Base-by-base conservation (phyloP, 1,140 invertebrate genomes). In the Bombus difficillimus region DNA sequence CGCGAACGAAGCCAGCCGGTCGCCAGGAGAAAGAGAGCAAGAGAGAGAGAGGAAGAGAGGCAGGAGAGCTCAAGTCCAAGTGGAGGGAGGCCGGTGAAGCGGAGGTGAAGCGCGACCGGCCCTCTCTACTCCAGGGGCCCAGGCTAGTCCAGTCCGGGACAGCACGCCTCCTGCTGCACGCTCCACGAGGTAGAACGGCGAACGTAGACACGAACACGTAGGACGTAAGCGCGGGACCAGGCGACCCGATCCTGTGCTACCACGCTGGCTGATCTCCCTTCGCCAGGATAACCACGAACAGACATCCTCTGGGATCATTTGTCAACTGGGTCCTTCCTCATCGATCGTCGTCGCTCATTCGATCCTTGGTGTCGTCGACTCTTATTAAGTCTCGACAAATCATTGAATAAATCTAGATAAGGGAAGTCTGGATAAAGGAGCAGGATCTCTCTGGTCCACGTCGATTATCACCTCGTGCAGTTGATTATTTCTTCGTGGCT, bases 81-180 rank as follows among this genome's bases (percentile, higher is more conserved):
- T 90, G 89, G 91, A 87, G 91, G 91, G 91, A 90, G 92, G 76
- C 86, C 91, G 90, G 90, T 82, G 90, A 93, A 94, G 92, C 93
- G 94, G 94, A 94, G 94, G 92, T 94, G 94, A 94, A 94, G 93
- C 94, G 94, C 93, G 94, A 94, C 94, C 94, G 94, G 94, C 94
- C 94, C 94, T 95, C 94, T 93, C 93, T 93, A 93, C 88, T 90
- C 91, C 90, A 91, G 93, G 92, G 93, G 92, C 93, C 92, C 92
- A 90, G 92, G 91, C 92, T 94, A 94, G 94, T 95, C 94, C 94
- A 95, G 94, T 95, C 93, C 92, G 93, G 93, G 94, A 95, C 94
- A 95, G 94, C 94, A 95, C 94, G 94, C 94, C 94, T 95, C 94
- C 94, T 95, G 94, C 93, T 95, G 94, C 93, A 94, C 94, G 94